These are phyloP conservation scores for Octodon degus DNA, from an alignment of 2,113 vertebrate species.

Conservation along the genomic window DNA sequence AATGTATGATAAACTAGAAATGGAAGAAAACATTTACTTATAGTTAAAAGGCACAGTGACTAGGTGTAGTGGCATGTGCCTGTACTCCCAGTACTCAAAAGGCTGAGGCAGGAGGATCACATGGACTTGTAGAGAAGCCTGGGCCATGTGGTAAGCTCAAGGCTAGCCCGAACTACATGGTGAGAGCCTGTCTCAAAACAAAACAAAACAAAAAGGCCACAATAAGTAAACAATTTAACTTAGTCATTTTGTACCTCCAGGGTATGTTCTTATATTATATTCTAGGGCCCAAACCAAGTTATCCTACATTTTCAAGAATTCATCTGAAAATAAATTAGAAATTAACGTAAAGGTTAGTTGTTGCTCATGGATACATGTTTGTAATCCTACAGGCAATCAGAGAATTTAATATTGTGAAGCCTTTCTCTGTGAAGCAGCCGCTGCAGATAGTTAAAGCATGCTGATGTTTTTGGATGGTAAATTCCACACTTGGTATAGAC, in stretches of 20 bases:
- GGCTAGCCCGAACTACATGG: not conserved
- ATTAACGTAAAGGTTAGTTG: not conserved
- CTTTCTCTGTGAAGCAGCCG: not conserved
- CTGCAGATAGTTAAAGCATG: not conserved
- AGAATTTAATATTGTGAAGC: not conserved
- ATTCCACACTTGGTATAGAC: not conserved
- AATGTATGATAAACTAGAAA: not conserved
- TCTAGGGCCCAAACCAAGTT: not conserved
- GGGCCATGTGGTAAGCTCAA: not conserved
- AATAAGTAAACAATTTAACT: not conserved
- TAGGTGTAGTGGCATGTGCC: not conserved
- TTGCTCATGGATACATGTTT: not conserved
- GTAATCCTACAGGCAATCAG: not conserved
- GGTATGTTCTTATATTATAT: constrained; percentile 37
- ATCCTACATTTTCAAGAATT: not conserved
- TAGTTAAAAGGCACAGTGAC: not conserved
- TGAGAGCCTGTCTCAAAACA: not conserved
- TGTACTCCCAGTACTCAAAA: not conserved
- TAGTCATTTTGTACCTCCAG: not conserved
- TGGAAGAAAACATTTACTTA: constrained; percentile 17
- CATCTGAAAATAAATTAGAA: not conserved
- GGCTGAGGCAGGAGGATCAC: not conserved
- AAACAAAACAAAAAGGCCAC: not conserved
- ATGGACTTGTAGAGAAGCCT: not conserved
- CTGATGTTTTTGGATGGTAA: not conserved